phyloP scores from a whole-genome alignment of 2,113 vertebrate species.

The Phodopus roborovskii region DNA sequence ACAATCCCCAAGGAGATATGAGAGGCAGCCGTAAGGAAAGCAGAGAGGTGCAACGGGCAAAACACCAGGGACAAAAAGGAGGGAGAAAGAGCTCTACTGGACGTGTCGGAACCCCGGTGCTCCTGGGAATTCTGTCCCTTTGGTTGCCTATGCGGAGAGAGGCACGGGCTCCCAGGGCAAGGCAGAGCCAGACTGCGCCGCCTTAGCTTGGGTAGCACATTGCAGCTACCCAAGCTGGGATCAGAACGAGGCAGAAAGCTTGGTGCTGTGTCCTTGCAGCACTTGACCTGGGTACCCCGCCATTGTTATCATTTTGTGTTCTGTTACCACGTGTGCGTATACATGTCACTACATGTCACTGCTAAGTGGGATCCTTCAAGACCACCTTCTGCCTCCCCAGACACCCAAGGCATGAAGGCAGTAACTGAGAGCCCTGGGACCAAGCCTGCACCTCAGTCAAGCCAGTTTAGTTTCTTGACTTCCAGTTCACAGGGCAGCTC shows the following conservation, averaged over 20 bases:
- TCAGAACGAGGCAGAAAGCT: too few species aligned
- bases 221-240: not conserved
- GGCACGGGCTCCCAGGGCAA: not conserved
- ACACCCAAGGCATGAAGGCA: rapidly evolving
- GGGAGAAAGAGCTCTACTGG: not conserved
- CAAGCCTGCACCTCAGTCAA: rapidly evolving
- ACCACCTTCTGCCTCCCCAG: not conserved
- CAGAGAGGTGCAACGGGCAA: not conserved
- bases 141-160: not conserved
- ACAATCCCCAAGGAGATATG: not conserved
- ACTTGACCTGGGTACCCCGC: rapidly evolving
- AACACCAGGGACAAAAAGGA: not conserved
- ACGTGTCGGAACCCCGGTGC: not conserved
- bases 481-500: rapidly evolving
- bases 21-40: too few species aligned
- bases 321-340: rapidly evolving
- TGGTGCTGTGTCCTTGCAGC: not conserved
- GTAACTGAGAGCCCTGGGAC: not conserved
- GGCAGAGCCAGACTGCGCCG: not conserved
- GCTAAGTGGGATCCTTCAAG: rapidly evolving
- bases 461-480: not conserved
- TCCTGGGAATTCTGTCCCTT: not conserved
- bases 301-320: too few species aligned
- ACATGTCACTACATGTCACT: rapidly evolving
- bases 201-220: too few species aligned